Evolutionary conservation across 2,888 invertebrate species (phyloP), one percentile per base, ranked within the genome.

Genomic region (Thelaira solivaga): DNA sequence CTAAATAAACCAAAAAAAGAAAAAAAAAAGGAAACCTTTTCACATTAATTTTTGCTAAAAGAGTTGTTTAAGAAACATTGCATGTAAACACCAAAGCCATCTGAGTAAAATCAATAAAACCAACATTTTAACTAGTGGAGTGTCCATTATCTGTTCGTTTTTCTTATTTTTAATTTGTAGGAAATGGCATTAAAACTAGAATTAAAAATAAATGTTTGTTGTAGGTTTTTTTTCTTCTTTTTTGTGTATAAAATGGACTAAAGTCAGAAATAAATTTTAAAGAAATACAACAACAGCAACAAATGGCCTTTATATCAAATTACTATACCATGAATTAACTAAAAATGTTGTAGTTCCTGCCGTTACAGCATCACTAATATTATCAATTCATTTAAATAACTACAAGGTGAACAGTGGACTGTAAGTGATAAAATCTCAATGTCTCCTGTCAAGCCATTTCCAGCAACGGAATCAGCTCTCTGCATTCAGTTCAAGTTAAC

Each of bases 281-380:
- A n/a, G n/a, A n/a, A n/a, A n/a, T n/a, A n/a, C n/a, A n/a, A n/a
- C n/a, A n/a, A n/a, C n/a, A n/a, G n/a, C n/a, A 47, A 65, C 64
- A 78, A 78, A 78, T 74, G 51, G 65, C 61, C 53, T 67, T 39
- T 78, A 55, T 69, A 78, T 78, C 74, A 74, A 74, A 78, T 78
- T 74, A 74, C 78, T 69, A 55, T 59, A 69, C 26, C 69, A 78
- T 74, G 78, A 78, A 71, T 74, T 78, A 74, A 78, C 65, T 78
- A 39, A 74, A 74, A 65, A 77, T 81, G 77, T 77, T 80, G 80
- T 59, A 76, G 72, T 41, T 72, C 59, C 69, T 62, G 71, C 71
- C 49, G 61, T 67, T 73, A 31, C 59, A 74, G 43, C 51, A 61
- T 39, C 45, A 36, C 64, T 22, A 68, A 68, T 53, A 20, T 41